Percentiles rank a stretch among this genome's conserved stretches.
Conservation (phyloP, 2,888 invertebrate genomes). For the Cryptosula pallasiana region DNA sequence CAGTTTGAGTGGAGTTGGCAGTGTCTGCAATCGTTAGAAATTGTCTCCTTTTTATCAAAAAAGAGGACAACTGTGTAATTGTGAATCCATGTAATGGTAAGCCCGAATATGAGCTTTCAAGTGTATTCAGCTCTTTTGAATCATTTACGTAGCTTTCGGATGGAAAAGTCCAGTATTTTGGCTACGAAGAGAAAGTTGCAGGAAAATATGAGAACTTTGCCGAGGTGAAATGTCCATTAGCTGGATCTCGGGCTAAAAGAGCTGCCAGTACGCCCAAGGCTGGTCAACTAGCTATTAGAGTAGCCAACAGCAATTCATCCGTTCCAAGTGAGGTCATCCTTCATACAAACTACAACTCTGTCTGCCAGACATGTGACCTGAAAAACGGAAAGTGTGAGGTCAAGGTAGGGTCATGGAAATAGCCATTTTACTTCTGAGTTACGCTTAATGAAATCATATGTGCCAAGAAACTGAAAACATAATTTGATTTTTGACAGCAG, state of each 20-base stretch:
- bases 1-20: no score
- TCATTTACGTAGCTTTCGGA: not conserved
- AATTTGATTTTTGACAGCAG: no score
- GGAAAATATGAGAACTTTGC: conserved; percentile 12
- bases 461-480: no score
- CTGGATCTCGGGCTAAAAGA: not conserved
- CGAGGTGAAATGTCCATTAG: not conserved
- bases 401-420: no score
- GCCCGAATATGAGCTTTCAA: no score
- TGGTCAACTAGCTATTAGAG: not conserved
- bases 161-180: not conserved
- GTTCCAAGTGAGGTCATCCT: not conserved
- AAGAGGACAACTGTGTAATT: no score
- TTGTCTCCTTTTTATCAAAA: no score
- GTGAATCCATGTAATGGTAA: no score
- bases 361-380: not conserved
- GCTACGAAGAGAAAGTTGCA: not conserved
- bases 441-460: no score
- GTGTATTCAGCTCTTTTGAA: no score
- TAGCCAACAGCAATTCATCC: not conserved
- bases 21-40: no score
- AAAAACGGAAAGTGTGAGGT: not conserved
- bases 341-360: not conserved
- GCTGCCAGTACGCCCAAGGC: not conserved
- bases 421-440: no score